These are phyloP conservation scores for Jordanella pulchra DNA, from an alignment of 2,797 vertebrate species.

Conservation along the genomic window DNA sequence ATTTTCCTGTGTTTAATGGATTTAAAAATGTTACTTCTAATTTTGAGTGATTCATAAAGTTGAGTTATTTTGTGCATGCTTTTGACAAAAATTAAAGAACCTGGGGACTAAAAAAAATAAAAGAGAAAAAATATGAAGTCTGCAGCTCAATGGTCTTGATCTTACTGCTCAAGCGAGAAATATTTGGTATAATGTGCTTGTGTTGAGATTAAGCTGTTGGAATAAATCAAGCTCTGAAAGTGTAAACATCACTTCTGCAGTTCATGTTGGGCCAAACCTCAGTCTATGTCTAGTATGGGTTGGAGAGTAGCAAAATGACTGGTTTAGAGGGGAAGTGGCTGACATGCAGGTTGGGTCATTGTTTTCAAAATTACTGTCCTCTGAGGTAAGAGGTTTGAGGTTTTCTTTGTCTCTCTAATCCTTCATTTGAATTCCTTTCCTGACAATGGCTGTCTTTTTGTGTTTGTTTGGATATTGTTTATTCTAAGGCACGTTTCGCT, in stretches of 20 bases:
- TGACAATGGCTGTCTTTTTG: constrained; percentile 20
- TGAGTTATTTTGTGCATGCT: too few relatives aligned
- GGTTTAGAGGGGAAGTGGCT: constrained; percentile 41
- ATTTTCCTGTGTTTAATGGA: too few relatives aligned
- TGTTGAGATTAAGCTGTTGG: constrained; percentile 6
- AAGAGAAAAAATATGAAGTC: too few relatives aligned
- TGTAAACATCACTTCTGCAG: constrained; percentile 18
- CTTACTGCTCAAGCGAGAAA: not conserved
- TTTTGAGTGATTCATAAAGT: too few relatives aligned
- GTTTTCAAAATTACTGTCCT: constrained; percentile 37
- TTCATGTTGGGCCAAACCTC: constrained; percentile 39
- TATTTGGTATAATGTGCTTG: not conserved
- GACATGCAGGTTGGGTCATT: constrained; percentile 33
- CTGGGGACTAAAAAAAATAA: too few relatives aligned
- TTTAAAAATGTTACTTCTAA: too few relatives aligned
- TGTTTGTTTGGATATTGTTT: constrained; percentile 3
- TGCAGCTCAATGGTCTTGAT: too few relatives aligned
- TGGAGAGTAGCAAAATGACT: constrained; percentile 29
- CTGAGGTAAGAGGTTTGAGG: constrained; percentile 29
- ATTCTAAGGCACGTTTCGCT: not conserved
- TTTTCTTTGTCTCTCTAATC: constrained; percentile 16
- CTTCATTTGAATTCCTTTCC: constrained; percentile 14
- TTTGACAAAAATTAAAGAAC: too few relatives aligned
- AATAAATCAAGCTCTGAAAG: constrained; percentile 22
- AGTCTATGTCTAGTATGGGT: not conserved